phyloP scores from a whole-genome alignment of 2,888 invertebrate species.

The Miltochrista miniata region DNA sequence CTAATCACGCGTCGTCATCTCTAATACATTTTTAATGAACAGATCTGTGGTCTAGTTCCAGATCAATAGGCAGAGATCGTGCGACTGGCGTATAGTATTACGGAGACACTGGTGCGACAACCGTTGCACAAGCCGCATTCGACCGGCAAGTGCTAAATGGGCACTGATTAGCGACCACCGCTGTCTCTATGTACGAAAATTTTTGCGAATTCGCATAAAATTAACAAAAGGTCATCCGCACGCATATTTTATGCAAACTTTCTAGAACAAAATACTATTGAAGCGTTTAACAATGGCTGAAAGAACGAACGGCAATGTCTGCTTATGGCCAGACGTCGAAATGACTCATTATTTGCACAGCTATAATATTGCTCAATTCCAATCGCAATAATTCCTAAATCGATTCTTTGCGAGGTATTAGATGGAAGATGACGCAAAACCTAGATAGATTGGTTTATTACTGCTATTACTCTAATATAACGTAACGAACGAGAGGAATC shows the following conservation, averaged over 20 bases:
- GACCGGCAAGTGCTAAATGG: conserved; percentile 41
- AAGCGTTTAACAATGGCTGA: background rate
- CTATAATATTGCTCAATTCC: conserved; percentile 1
- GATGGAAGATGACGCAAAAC: no score
- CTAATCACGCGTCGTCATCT: no score
- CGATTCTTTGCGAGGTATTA: conserved; percentile 2
- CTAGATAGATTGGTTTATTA: no score
- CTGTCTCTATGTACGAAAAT: conserved; percentile 24
- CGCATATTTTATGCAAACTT: background rate
- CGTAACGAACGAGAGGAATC: no score
- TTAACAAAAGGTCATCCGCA: conserved; percentile 1
- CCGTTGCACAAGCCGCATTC: conserved; percentile 35
- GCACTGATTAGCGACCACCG: conserved; percentile 43
- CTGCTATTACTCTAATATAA: no score
- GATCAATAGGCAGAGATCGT: conserved; percentile 27
- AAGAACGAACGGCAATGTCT: background rate
- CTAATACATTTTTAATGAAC: no score
- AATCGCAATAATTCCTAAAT: background rate
- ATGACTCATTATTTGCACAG: conserved; percentile 13
- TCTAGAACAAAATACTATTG: background rate
- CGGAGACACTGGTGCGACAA: conserved; percentile 27
- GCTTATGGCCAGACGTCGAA: background rate
- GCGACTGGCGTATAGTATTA: conserved; percentile 22
- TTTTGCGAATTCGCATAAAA: conserved; percentile 3
- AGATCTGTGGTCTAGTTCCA: conserved; percentile 18